Percentiles rank a stretch among this genome's conserved stretches.
These are phyloP conservation scores for Mesocricetus auratus DNA, from an alignment of 2,113 vertebrate species.

Conservation along the genomic window DNA sequence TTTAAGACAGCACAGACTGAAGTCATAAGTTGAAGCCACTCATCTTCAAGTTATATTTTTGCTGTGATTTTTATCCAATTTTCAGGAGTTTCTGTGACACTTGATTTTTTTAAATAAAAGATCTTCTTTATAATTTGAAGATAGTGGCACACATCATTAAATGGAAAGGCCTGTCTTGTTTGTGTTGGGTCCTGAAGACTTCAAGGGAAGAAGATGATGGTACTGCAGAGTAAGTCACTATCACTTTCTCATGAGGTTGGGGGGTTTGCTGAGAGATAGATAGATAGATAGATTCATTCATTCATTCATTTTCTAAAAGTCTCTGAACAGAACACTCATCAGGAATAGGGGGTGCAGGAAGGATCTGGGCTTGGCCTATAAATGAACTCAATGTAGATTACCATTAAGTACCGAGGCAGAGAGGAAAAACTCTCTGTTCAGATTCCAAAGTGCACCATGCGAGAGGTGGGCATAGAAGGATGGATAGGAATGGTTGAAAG, in stretches of 20 bases:
- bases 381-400: background rate
- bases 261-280: background rate
- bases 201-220: background rate
- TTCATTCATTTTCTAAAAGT: background rate
- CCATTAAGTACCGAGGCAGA: background rate
- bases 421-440: background rate
- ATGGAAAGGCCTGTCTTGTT: background rate
- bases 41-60: background rate
- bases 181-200: background rate
- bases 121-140: background rate
- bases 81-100: background rate
- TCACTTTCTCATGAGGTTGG: background rate
- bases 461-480: background rate
- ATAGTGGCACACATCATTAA: background rate
- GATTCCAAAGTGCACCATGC: background rate
- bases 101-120: background rate
- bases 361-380: background rate
- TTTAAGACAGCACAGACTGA: background rate
- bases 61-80: background rate
- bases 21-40: background rate
- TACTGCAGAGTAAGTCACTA: background rate
- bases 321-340: background rate
- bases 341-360: background rate
- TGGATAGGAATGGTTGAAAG: background rate
- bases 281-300: too few relatives aligned